phyloP scores from a whole-genome alignment of 1,140 invertebrate genomes.

The Drosophila ogumai region DNA sequence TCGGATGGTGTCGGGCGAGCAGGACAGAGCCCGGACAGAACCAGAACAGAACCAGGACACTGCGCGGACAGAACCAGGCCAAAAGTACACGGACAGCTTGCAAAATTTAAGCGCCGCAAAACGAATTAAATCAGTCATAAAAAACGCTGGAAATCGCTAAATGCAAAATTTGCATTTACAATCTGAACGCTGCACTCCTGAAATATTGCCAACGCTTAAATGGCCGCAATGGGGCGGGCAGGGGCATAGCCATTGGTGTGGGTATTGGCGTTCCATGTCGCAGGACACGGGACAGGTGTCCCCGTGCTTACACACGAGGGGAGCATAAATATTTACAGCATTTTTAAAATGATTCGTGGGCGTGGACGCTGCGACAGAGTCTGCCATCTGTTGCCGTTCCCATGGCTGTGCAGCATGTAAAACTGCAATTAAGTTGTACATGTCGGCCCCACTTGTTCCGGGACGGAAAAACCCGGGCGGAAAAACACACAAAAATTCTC shows the following conservation, averaged over 20 bases:
- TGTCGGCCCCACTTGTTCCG: conserved; percentile 19
- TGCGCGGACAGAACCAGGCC: conserved; percentile 2
- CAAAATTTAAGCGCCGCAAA: conserved; percentile 40
- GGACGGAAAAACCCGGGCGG: conserved; percentile 23
- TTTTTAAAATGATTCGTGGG: conserved; percentile 74
- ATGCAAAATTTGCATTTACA: conserved; percentile 78
- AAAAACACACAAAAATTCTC: conserved; percentile 38
- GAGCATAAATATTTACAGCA: conserved; percentile 76
- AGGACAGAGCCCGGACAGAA: conserved; percentile 13
- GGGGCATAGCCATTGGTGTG: background rate
- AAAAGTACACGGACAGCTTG: conserved; percentile 33
- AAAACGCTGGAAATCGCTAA: conserved; percentile 63
- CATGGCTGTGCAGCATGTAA: conserved; percentile 69
- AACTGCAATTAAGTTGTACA: conserved; percentile 81
- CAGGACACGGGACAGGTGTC: conserved; percentile 43
- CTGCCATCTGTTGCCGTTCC: conserved; percentile 66
- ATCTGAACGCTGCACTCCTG: conserved; percentile 56
- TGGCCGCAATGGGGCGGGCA: conserved; percentile 17
- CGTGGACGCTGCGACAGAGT: conserved; percentile 23
- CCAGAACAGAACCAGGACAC: conserved; percentile 15
- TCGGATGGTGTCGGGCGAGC: conserved; percentile 26
- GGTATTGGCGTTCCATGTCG: conserved; percentile 7
- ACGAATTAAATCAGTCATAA: conserved; percentile 66
- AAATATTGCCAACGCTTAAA: conserved; percentile 64
- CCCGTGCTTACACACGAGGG: conserved; percentile 56